These are phyloP conservation scores for Dromiciops gliroides DNA, from an alignment of 2,113 vertebrate genomes.

Conservation along the genomic window DNA sequence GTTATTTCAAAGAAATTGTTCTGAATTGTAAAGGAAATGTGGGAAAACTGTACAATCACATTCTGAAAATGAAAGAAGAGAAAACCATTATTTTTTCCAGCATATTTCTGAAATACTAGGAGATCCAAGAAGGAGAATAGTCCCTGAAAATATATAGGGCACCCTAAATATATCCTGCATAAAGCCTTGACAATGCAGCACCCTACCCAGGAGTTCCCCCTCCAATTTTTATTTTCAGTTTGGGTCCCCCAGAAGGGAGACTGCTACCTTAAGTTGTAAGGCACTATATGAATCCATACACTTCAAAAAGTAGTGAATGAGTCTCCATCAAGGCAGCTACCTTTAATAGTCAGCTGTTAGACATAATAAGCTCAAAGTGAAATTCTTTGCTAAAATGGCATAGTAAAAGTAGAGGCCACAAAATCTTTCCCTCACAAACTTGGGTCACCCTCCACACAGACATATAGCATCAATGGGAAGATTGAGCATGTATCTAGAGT, in stretches of 20 bases:
- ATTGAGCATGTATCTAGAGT: neutral
- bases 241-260: neutral
- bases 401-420: neutral
- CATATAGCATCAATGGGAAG: neutral
- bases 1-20: neutral
- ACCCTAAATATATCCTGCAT: neutral
- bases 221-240: neutral
- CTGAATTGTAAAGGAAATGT: neutral
- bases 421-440: neutral
- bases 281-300: neutral
- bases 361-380: neutral
- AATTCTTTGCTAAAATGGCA: neutral
- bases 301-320: neutral
- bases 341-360: neutral
- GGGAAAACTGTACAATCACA: neutral
- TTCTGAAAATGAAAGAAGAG: neutral
- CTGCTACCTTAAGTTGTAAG: neutral
- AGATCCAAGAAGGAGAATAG: neutral
- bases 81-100: neutral
- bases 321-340: neutral
- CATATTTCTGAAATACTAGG: neutral
- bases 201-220: neutral
- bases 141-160: neutral
- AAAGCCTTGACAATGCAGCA: neutral
- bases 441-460: neutral